Conservation (phyloP, 2,888 invertebrate genomes). For the Cosmopolites sordidus region DNA sequence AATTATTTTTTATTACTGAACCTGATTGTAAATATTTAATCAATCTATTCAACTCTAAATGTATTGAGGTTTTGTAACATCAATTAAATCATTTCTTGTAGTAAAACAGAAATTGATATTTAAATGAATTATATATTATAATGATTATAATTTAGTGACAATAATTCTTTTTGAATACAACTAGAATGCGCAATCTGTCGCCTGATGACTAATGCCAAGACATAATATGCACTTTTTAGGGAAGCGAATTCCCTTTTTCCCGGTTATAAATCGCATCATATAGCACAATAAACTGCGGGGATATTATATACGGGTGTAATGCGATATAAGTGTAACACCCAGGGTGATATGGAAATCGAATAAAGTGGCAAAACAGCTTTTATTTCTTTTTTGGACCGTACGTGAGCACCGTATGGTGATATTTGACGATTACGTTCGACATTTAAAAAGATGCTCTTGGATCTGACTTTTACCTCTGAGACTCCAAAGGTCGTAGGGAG, state of each 20-base stretch:
- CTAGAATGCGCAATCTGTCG: conserved; percentile 32
- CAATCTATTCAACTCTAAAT: too few relatives aligned
- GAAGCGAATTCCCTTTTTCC: conserved; percentile 31
- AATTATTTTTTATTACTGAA: too few relatives aligned
- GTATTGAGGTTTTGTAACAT: too few relatives aligned
- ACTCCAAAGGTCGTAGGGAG: conserved; percentile 45
- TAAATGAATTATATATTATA: too few relatives aligned
- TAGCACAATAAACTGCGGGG: conserved; percentile 26
- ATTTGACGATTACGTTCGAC: conserved; percentile 34
- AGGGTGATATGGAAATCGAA: conserved; percentile 27
- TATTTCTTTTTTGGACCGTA: conserved; percentile 19
- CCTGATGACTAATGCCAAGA: conserved; percentile 31
- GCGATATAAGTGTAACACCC: conserved; percentile 26
- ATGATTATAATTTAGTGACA: neutral
- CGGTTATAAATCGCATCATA: conserved; percentile 27
- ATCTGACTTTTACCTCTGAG: conserved; percentile 44
- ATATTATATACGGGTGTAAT: conserved; percentile 26
- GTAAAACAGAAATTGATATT: too few relatives aligned
- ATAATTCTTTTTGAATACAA: conserved; percentile 19
- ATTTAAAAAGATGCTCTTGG: conserved; percentile 37
- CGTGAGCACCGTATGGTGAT: conserved; percentile 29
- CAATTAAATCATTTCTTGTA: too few relatives aligned
- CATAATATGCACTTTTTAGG: conserved; percentile 35
- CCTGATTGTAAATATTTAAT: too few relatives aligned
- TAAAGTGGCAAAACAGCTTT: conserved; percentile 21